These are phyloP conservation scores for Punctoribates punctum DNA, from an alignment of 2,888 invertebrate genomes.

Conservation along the genomic window DNA sequence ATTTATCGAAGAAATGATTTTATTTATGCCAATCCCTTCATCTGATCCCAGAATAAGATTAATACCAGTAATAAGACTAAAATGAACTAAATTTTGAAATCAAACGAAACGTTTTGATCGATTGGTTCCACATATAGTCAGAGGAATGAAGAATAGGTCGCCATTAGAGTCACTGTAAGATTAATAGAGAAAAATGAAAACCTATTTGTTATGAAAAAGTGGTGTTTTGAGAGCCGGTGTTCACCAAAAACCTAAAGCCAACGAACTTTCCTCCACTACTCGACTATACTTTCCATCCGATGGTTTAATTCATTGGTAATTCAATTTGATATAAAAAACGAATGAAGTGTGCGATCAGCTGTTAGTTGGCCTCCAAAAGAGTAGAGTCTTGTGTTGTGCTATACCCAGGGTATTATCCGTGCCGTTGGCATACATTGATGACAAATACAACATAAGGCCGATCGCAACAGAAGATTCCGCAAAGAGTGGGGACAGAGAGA, in stretches of 20 bases:
- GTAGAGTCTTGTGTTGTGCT: not conserved
- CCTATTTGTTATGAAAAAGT: not conserved
- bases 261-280: constrained; percentile 25
- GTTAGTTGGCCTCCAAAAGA: not conserved
- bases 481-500: constrained; percentile 7
- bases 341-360: constrained; percentile 20
- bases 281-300: not conserved
- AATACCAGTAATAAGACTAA: too few species aligned
- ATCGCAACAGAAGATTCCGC: not conserved
- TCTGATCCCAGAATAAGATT: too few species aligned
- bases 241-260: not conserved
- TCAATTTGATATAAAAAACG: constrained; percentile 24
- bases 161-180: not conserved
- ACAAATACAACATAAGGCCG: not conserved
- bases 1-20: too few species aligned
- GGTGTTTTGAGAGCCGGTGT: constrained; percentile 6
- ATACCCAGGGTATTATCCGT: not conserved
- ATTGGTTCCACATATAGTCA: not conserved
- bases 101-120: not conserved
- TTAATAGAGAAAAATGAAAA: not conserved
- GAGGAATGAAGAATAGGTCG: not conserved
- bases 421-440: not conserved
- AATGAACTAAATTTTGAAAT: not conserved
- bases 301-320: not conserved
- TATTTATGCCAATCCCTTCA: too few species aligned